Evolutionary conservation across 1,140 invertebrate genomes (phyloP).

Genomic region (Drosophila littoralis): DNA sequence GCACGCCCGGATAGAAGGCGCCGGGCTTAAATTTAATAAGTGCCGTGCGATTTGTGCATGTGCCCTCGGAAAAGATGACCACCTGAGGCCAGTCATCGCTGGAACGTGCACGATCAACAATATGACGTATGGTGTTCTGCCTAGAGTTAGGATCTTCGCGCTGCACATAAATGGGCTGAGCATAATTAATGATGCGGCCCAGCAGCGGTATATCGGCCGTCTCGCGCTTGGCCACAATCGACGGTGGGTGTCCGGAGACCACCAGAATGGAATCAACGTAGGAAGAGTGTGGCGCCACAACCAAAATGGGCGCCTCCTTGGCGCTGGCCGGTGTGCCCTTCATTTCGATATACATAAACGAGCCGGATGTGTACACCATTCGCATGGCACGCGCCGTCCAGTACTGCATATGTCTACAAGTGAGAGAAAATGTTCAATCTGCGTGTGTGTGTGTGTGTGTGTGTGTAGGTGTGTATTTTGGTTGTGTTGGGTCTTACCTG

Average conservation of each 20-base stretch:
- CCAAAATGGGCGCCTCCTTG: constrained; percentile 92
- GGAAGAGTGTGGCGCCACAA: constrained; percentile 95
- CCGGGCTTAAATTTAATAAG: constrained; percentile 98
- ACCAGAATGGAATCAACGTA: constrained; percentile 95
- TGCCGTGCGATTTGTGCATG: constrained; percentile 96
- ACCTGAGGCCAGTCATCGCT: constrained; percentile 96
- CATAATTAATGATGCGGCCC: constrained; percentile 97
- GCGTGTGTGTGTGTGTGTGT: no score
- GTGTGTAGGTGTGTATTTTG: no score
- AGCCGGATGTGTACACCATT: constrained; percentile 90
- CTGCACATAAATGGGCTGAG: constrained; percentile 97
- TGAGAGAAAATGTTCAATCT: not conserved
- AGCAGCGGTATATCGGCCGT: constrained; percentile 92
- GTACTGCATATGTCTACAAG: constrained; percentile 62
- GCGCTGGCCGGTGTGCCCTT: constrained; percentile 88
- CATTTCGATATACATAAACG: constrained; percentile 91
- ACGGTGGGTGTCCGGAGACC: constrained; percentile 91
- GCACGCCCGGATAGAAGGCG: constrained; percentile 96
- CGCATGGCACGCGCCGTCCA: constrained; percentile 86
- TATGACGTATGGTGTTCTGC: constrained; percentile 95
- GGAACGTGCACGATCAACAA: constrained; percentile 93
- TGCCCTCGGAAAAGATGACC: constrained; percentile 97
- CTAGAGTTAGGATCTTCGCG: constrained; percentile 96
- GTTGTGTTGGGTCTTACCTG: constrained; percentile 87
- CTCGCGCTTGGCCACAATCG: constrained; percentile 94